phyloP scores from a whole-genome alignment of 2,888 invertebrate genomes.

The Meta bourneti region DNA sequence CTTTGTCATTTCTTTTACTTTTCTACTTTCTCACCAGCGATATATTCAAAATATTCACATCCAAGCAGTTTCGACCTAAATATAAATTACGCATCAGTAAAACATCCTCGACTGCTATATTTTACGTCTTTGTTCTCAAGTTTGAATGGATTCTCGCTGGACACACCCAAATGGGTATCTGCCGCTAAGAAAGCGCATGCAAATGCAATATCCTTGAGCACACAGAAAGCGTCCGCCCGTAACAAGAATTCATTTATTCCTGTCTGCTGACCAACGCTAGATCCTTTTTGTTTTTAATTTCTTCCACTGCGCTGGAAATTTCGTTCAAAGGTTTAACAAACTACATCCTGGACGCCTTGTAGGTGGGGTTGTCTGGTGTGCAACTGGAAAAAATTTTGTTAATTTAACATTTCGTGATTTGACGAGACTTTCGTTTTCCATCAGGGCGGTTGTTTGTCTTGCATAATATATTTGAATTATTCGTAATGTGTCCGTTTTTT shows the following conservation, averaged over 20 bases:
- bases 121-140: neutral
- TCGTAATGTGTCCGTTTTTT: no score
- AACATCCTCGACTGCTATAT: neutral
- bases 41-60: no score
- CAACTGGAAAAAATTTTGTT: no score
- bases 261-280: slow-evolving; percentile 17
- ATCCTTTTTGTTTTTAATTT: neutral
- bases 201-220: slow-evolving; percentile 20
- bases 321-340: neutral
- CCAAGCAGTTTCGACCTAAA: no score
- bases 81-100: neutral
- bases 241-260: slow-evolving; percentile 7
- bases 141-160: neutral
- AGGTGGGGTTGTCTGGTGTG: neutral
- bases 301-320: neutral
- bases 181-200: neutral
- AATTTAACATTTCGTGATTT: no score
- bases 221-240: neutral
- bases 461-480: no score
- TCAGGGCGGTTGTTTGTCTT: no score
- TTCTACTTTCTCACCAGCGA: no score
- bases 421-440: no score
- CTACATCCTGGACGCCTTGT: slow-evolving; percentile 1
- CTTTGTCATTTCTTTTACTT: no score
- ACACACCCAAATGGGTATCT: slow-evolving; percentile 13